Base-by-base conservation (phyloP, 2,888 invertebrate species). In the Lycia hirtaria region DNA sequence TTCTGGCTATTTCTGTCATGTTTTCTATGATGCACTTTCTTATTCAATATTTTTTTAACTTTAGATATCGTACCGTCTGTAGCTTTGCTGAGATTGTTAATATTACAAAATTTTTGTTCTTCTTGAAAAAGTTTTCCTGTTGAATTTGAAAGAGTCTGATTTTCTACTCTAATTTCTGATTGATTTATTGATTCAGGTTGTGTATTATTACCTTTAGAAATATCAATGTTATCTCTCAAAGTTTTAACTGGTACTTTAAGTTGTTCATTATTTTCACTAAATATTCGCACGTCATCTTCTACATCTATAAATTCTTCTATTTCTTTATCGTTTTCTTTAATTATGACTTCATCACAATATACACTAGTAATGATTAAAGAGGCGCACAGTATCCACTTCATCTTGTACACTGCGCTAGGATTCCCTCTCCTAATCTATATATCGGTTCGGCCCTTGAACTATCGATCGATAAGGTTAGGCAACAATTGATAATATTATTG, bases 381-480 rank as follows among this genome's bases (percentile, higher is more conserved):
- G 20, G 30, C n/a, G 19, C 15, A 32, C 33, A 54, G 7, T 37
- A 35, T 12, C 33, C 33, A 40, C 52, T 45, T 51, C 50, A 54
- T 45, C 37, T 3, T 58, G 44, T 38, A 22, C 10, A 43, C 33
- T 45, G 17, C 2, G 24, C 14, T 12, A 17, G 32, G 17, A 41
- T 40, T 47, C 56, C 51, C 50, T 51, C 37, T 12, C 20, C 51
- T 45, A 47, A 44, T 47, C 41, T 30, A 49, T 28, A 49, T 43
- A 43, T 47, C 44, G 6, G 24, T 14, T 44, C 49, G 53, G 44
- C 52, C 48, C 49, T 53, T 59, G 41, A 40, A 48, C 50, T 56
- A 51, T 33, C 24, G 20, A 43, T 41, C 49, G 26, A 52, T 45
- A 52, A 35, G 4, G 19, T 30, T 26, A 45, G 14, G 24, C 12